A percentile compares a stretch with the other conserved stretches of the same genome.
phyloP scores from a whole-genome alignment of 1,140 invertebrate genomes.

The Dinoponera quadriceps region DNA sequence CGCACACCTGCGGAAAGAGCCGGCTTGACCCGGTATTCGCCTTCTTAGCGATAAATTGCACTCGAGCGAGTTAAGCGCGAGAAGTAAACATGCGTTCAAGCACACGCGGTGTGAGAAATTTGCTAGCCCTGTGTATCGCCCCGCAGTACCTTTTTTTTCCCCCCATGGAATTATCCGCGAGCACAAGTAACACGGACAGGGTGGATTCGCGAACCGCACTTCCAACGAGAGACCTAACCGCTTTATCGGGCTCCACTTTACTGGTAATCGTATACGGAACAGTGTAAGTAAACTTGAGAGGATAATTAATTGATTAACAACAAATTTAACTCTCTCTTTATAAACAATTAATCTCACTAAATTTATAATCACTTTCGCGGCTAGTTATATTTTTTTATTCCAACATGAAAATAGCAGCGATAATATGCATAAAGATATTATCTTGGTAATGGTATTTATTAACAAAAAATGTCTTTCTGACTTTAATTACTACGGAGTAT shows the following conservation, averaged over 20 bases:
- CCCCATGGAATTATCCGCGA: neutral
- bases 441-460: too few species aligned
- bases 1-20: neutral
- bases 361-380: too few species aligned
- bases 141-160: neutral
- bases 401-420: too few species aligned
- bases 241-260: neutral
- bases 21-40: conserved; percentile 23
- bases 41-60: conserved; percentile 34
- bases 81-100: conserved; percentile 22
- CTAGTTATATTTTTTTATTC: too few species aligned
- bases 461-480: too few species aligned
- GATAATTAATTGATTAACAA: too few species aligned
- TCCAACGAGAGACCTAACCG: neutral
- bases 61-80: conserved; percentile 7
- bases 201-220: neutral
- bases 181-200: too few species aligned
- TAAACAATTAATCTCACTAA: too few species aligned
- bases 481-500: too few species aligned
- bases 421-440: too few species aligned
- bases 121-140: conserved; percentile 24
- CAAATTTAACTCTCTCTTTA: too few species aligned
- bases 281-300: neutral
- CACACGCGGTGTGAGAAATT: conserved; percentile 19
- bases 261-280: neutral